phyloP scores from a whole-genome alignment of 1,140 invertebrate species.

The Neotoxoptera formosana region DNA sequence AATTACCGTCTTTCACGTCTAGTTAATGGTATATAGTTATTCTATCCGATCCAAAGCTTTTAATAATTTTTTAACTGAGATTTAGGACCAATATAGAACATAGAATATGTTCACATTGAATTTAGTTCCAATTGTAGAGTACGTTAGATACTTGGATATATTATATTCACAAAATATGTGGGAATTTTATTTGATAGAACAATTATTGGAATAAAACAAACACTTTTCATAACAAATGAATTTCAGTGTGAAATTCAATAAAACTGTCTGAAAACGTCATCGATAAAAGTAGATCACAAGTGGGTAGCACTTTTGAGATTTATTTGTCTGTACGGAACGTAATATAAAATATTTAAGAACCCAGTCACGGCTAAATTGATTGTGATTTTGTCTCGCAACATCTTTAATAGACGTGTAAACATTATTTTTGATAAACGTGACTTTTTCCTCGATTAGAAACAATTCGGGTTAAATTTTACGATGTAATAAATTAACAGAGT shows the following conservation, averaged over 20 bases:
- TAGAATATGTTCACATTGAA: not conserved
- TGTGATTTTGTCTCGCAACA: not conserved
- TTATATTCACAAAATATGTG: not conserved
- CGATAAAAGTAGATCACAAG: not conserved
- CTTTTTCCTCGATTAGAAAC: not conserved
- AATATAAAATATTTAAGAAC: not conserved
- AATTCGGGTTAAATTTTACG: not conserved
- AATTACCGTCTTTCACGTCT: not conserved
- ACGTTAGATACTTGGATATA: not conserved
- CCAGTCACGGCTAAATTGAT: not conserved
- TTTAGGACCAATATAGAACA: not conserved
- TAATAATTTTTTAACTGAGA: not conserved
- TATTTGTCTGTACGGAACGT: not conserved
- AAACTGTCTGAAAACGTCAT: not conserved
- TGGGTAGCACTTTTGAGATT: not conserved
- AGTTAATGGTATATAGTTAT: not conserved
- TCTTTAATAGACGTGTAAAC: not conserved
- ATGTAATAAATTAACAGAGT: not conserved
- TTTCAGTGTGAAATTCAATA: not conserved
- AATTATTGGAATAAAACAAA: not conserved
- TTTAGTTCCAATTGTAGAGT: not conserved
- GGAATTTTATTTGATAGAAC: not conserved
- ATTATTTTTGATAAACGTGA: not conserved
- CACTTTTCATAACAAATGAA: not conserved
- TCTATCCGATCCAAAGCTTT: not conserved